Base-by-base conservation (phyloP, 2,797 vertebrate genomes). In the Takifugu ocellatus region DNA sequence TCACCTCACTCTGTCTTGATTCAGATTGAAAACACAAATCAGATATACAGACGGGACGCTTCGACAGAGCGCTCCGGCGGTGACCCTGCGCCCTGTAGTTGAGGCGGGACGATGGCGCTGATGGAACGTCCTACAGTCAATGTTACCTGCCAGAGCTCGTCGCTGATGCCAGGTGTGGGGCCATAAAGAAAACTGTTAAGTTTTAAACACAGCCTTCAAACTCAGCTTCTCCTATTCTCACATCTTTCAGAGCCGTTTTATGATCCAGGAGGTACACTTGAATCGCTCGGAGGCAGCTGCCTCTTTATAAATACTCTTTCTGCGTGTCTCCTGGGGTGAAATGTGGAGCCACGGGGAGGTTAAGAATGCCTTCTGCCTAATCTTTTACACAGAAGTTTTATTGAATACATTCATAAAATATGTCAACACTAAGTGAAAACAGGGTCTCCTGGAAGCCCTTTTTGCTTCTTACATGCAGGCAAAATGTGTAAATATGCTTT, bases 221-320 rank as follows among this genome's bases (percentile, higher is more conserved):
- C 59, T 3, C 47, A 12, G 2, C 47, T 36, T 69, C 62, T 56
- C 55, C 68, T 53, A 55, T 54, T 67, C 60, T 72, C 65, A 61
- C 72, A 56, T 66, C 59, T 78, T 75, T 69, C 57, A 78, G 59
- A 79, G 56, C 36, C 1, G 15, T 66, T 85, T 85, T 79, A 86
- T 29, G 63, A 75, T 36, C 51, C 59, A 46, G 55, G 47, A 79
- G 61, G 66, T 65, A 67, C 70, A 66, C 36, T 33, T 48, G 54
- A 61, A 50, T 33, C 0, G 73, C 73, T 74, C 61, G 31, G 8
- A 66, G 83, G 83, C 77, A 81, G 39, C 31, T 47, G 49, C 24
- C 36, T 52, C 56, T 62, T 53, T 44, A 62, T 59, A 68, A 61
- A 53, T 3, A 61, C 43, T n/a, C 25, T 61, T 63, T 65, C 42